Evolutionary conservation across 2,888 invertebrate genomes (phyloP).

Genomic region (Eupelmus urozonus): DNA sequence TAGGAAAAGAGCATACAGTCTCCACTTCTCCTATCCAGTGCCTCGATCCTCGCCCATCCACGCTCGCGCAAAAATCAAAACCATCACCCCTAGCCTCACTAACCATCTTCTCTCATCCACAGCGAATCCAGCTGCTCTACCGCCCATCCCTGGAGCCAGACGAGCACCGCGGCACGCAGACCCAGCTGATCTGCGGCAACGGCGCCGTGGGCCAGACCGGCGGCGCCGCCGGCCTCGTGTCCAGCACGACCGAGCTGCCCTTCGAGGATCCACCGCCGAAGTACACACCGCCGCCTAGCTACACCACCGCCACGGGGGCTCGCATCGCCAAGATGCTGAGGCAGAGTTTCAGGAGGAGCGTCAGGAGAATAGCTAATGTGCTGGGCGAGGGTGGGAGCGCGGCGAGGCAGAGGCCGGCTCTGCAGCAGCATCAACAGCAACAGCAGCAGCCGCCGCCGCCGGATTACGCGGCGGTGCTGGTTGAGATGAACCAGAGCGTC

Average conservation of each 20-base stretch:
- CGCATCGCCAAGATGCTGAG: constrained; percentile 86
- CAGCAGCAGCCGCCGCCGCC: constrained; percentile 80
- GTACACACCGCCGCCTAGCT: constrained; percentile 95
- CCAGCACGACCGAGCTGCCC: constrained; percentile 72
- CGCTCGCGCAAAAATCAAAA: no score
- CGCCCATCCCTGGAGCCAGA: constrained; percentile 84
- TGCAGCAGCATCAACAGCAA: constrained; percentile 77
- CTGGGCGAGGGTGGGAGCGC: constrained; percentile 76
- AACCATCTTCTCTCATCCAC: no score
- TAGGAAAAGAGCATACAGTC: no score
- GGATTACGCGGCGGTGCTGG: constrained; percentile 82
- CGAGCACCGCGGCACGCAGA: constrained; percentile 72
- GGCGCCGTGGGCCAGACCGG: constrained; percentile 61
- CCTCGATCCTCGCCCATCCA: no score
- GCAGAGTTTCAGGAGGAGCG: constrained; percentile 88
- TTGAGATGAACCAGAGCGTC: constrained; percentile 80
- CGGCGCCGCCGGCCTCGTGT: constrained; percentile 70
- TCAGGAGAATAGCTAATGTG: constrained; percentile 82
- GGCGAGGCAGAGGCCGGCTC: constrained; percentile 69
- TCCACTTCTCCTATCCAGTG: no score
- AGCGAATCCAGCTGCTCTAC: constrained; percentile 91
- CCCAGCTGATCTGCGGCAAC: constrained; percentile 67
- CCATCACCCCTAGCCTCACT: no score
- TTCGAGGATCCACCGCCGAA: constrained; percentile 91
- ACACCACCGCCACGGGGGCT: constrained; percentile 94